Conservation (phyloP, 2,113 vertebrate genomes). For the Mastomys coucha region DNA sequence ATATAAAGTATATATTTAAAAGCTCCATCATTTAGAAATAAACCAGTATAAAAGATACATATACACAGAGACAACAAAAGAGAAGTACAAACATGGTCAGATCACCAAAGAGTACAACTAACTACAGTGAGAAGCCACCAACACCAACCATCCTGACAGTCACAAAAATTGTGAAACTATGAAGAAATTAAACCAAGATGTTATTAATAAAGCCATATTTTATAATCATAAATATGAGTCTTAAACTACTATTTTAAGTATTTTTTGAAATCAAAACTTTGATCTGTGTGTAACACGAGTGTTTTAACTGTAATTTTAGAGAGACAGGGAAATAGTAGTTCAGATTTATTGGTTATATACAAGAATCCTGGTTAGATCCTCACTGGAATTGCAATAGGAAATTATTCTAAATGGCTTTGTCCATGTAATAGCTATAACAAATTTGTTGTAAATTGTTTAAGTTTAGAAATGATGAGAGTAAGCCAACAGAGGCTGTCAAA, state of each 20-base stretch:
- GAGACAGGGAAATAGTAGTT: slow-evolving; percentile 1
- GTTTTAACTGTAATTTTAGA: slow-evolving; percentile 43
- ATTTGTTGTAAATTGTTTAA: slow-evolving; percentile 41
- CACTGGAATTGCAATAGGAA: background rate
- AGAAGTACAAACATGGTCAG: background rate
- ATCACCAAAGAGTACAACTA: background rate
- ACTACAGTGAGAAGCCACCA: background rate
- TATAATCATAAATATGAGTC: background rate
- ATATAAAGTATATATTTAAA: background rate
- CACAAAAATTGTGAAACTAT: background rate
- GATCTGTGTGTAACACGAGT: background rate
- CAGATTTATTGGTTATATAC: background rate
- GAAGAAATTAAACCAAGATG: slow-evolving; percentile 16
- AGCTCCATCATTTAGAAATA: background rate
- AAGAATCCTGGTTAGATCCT: slow-evolving; percentile 22
- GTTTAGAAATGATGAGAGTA: slow-evolving; percentile 43
- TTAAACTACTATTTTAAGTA: slow-evolving; percentile 45
- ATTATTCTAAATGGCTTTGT: slow-evolving; percentile 48
- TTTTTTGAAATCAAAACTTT: slow-evolving; percentile 56
- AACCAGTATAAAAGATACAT: background rate
- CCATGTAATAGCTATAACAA: background rate
- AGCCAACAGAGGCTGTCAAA: background rate
- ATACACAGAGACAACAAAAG: background rate
- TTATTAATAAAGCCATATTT: background rate
- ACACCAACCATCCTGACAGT: background rate